Evolutionary conservation across 2,113 vertebrate genomes (phyloP).

Genomic region (Pipa parva): DNA sequence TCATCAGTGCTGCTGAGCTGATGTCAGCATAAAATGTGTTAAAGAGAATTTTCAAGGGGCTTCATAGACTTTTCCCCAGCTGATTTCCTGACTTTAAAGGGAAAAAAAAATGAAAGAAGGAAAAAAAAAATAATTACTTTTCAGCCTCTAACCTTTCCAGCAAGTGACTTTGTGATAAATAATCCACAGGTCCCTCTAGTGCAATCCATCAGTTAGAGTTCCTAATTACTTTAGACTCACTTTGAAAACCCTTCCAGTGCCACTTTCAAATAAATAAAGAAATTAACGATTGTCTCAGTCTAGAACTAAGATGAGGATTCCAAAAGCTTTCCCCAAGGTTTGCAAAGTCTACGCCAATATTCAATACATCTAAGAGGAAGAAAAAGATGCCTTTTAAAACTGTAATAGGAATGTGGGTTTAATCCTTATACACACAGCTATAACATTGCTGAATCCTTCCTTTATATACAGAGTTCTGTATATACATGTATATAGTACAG

Average conservation of each 20-base stretch:
- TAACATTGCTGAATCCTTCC: constrained; percentile 1
- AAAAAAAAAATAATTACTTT: constrained; percentile 70
- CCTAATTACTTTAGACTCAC: constrained; percentile 73
- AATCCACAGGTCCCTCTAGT: constrained; percentile 67
- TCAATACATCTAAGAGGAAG: neutral
- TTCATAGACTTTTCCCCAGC: constrained; percentile 46
- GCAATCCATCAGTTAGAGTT: constrained; percentile 62
- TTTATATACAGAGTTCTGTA: constrained; percentile 10
- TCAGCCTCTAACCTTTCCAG: constrained; percentile 76
- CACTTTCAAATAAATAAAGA: constrained; percentile 70
- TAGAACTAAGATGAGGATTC: constrained; percentile 41
- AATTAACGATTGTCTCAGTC: constrained; percentile 54
- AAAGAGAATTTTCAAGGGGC: constrained; percentile 44
- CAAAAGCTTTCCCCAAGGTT: neutral
- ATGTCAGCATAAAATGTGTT: neutral
- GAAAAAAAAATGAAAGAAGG: constrained; percentile 39
- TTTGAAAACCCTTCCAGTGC: constrained; percentile 64
- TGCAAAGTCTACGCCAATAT: constrained; percentile 17
- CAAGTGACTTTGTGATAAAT: constrained; percentile 73
- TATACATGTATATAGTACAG: too few relatives aligned
- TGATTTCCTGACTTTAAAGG: constrained; percentile 43
- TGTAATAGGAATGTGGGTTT: constrained; percentile 17
- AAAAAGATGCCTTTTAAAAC: neutral
- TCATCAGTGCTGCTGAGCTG: neutral
- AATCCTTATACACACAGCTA: constrained; percentile 15